These are phyloP conservation scores for Odontesthes bonariensis DNA, from an alignment of 2,113 vertebrate species.

Conservation along the genomic window DNA sequence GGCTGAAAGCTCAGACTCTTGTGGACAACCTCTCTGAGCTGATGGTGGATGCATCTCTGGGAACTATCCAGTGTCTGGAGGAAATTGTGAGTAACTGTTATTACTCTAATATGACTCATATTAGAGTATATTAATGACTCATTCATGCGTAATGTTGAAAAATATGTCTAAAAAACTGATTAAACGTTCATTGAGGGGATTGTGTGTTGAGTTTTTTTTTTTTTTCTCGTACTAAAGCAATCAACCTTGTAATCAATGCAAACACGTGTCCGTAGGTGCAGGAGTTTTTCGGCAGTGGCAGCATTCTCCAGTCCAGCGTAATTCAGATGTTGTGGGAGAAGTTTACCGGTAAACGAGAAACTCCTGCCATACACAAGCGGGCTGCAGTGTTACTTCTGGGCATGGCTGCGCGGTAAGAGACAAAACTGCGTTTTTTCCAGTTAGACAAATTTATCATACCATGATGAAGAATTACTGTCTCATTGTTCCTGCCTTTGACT, in stretches of 20 bases:
- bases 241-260: neutral
- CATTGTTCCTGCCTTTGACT: too few species aligned
- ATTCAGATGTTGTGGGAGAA: slow-evolving; percentile 92
- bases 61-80: slow-evolving; percentile 91
- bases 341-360: slow-evolving; percentile 87
- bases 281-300: slow-evolving; percentile 89
- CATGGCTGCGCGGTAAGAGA: slow-evolving; percentile 91
- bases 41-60: slow-evolving; percentile 89
- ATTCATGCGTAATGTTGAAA: neutral
- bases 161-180: neutral
- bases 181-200: neutral
- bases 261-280: slow-evolving; percentile 83
- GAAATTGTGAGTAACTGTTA: slow-evolving; percentile 90
- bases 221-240: neutral
- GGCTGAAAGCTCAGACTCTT: slow-evolving; percentile 88
- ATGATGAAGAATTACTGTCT: too few species aligned
- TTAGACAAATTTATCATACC: too few species aligned
- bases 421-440: too few species aligned
- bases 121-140: neutral
- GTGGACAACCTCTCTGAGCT: slow-evolving; percentile 90
- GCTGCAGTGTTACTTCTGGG: slow-evolving; percentile 91
- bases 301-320: slow-evolving; percentile 87
- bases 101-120: neutral
- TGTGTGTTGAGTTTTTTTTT: neutral
- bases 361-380: slow-evolving; percentile 82